Conservation (phyloP, 2,113 vertebrate genomes). For the Larimichthys polyactis region DNA sequence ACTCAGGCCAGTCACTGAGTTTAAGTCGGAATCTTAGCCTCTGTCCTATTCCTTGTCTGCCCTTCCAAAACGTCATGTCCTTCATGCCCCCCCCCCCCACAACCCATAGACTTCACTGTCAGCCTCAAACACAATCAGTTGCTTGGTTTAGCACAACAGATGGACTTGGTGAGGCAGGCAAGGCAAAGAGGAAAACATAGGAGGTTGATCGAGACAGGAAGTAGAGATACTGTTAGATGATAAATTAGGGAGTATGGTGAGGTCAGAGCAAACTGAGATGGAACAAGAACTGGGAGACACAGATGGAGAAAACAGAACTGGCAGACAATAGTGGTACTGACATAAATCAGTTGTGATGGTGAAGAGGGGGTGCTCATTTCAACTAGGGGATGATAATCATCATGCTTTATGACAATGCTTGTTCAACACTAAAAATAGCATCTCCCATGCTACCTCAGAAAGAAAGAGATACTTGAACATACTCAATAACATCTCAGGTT, state of each 20-base stretch:
- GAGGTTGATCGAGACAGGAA: constrained; percentile 24
- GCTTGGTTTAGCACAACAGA: constrained; percentile 73
- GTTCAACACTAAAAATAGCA: neutral
- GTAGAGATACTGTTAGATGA: constrained; percentile 11
- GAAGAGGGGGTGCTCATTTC: constrained; percentile 59
- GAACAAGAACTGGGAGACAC: constrained; percentile 52
- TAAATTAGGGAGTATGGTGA: constrained; percentile 38
- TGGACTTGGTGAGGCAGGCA: constrained; percentile 56
- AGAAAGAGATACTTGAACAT: neutral
- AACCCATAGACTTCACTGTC: constrained; percentile 40
- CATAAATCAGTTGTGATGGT: constrained; percentile 39
- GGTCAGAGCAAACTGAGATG: constrained; percentile 46
- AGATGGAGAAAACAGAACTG: constrained; percentile 66
- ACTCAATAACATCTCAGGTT: neutral
- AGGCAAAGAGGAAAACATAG: constrained; percentile 31
- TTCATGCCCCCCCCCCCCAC: neutral
- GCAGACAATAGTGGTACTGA: constrained; percentile 53
- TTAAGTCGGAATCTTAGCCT: constrained; percentile 3
- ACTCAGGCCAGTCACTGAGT: constrained; percentile 8
- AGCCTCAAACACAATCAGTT: constrained; percentile 54
- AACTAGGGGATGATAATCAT: constrained; percentile 1
- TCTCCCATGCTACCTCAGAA: neutral
- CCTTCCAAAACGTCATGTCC: constrained; percentile 26
- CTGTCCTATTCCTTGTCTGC: constrained; percentile 2
- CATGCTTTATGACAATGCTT: neutral